Base-by-base conservation (phyloP, 2,113 vertebrate genomes). In the Athene noctua region DNA sequence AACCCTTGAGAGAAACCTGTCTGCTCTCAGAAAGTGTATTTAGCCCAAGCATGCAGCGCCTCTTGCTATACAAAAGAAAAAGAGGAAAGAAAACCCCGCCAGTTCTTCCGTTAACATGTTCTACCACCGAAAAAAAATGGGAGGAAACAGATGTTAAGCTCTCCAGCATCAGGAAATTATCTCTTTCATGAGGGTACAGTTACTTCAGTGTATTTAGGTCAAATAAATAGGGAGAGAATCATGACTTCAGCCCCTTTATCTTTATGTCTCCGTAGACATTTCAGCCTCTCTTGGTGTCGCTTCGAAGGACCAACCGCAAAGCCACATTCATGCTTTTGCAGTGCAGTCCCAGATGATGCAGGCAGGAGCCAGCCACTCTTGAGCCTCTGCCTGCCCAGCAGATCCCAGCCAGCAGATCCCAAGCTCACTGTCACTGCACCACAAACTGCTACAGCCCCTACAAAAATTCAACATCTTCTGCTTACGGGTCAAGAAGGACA, bases 61-160 rank as follows among this genome's bases (percentile, higher is more conserved):
- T 95, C 92, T 95, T 17, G 49, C 90, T 86, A 89, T 77, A 95
- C 96, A 95, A 96, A 96, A 96, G 92, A 97, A 92, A 95, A 94
- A 96, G 94, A 97, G 95, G 96, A 97, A 97, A 97, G 94, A 95
- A 97, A 97, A 84, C 75, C 63, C 89, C 82, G 38, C 86, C 92
- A 91, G 92, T 19, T 95, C 95, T 97, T 97, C 97, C 97, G 88
- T 85, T 94, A 77, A 92, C 97, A 55, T 92, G 94, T 93, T 90
- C 88, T 74, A 94, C 83, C 82, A 86, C 58, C 0, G 1, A 54
- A 86, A 95, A 96, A 94, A 97, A 97, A 96, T 94, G 78, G 88
- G 95, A 97, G 97, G 97, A 97, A 97, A 97, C 97, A 97, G 97
- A 97, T 97, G 97, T 95, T 94, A 78, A 90, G 96, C 74, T 94